Evolutionary conservation across 1,140 invertebrate genomes (phyloP).

Genomic region (Melitaea cinxia): DNA sequence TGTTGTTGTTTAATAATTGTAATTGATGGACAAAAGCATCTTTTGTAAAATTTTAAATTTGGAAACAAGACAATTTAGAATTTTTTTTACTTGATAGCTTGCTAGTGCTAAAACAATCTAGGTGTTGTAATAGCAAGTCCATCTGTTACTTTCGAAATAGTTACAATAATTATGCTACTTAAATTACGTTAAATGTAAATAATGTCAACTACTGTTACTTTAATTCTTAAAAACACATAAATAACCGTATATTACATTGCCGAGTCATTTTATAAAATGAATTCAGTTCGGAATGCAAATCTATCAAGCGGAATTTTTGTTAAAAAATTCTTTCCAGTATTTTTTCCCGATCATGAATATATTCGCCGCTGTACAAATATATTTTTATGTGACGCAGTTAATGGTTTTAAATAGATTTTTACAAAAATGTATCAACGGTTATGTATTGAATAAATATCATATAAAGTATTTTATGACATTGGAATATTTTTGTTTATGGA

Average conservation of each 20-base stretch:
- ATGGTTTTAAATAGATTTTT: slow-evolving; percentile 10
- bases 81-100: too few relatives aligned
- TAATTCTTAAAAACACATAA: not conserved
- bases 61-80: too few relatives aligned
- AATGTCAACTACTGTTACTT: not conserved
- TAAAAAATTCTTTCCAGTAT: slow-evolving; percentile 23
- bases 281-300: slow-evolving; percentile 39
- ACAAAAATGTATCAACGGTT: not conserved
- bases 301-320: slow-evolving; percentile 34
- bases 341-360: slow-evolving; percentile 27
- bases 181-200: not conserved
- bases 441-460: not conserved
- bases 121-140: too few relatives aligned
- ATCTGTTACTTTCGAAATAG: too few relatives aligned
- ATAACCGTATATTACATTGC: not conserved
- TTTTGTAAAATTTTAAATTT: too few relatives aligned
- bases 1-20: too few relatives aligned
- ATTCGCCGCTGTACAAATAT: slow-evolving; percentile 26
- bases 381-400: slow-evolving; percentile 27
- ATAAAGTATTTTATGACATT: not conserved
- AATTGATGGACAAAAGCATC: too few relatives aligned
- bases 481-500: too few relatives aligned
- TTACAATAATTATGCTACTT: too few relatives aligned
- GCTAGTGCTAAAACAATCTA: too few relatives aligned
- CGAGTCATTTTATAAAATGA: slow-evolving; percentile 27